Evolutionary conservation across 2,113 vertebrate genomes (phyloP), one percentile per base, ranked within the genome.

Genomic region (Pipa parva): DNA sequence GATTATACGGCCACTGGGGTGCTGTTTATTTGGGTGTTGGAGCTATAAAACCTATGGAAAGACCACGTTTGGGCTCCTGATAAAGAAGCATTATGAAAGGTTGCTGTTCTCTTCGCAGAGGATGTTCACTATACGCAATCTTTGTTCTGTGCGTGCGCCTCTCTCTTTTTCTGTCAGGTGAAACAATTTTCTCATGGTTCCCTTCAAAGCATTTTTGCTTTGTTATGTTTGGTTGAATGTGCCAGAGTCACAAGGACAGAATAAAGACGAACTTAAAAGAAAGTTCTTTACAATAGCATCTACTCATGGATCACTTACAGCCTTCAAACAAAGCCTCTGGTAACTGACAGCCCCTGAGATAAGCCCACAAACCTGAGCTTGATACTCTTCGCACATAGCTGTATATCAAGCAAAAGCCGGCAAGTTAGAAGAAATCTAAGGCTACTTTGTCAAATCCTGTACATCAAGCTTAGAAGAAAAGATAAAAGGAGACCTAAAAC

Each of bases 321-420:
- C 62, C 74, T 79, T 81, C 77, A 79, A 75, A 80, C 73, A 75
- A 79, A 71, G 70, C 61, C 72, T 73, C 66, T 63, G 18, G 21
- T 79, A 69, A 79, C 63, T 73, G 71, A 64, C 74, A 75, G 65
- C 71, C 73, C 76, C 59, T 13, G 45, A 77, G 77, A 78, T 66
- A 78, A 74, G 76, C 73, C 49, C 22, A 63, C 74, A 74, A 81
- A 74, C 73, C 74, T 58, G 75, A 78, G 64, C 73, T 75, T 79
- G 73, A 73, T 75, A 73, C 73, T 66, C 63, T 72, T 68, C 78
- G 73, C 73, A 56, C 58, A 25, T 55, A 70, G 65, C 71, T 55
- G 5, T 74, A 27, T 60, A 67, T 71, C 75, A 72, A 73, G 63
- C 63, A 72, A 72, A 67, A 57, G 72, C 65, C 65, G 72, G 71